A percentile compares a stretch with the other conserved stretches of the same genome.
These are phyloP conservation scores for Xyliphius kryptos DNA, from an alignment of 2,113 vertebrate species.

Conservation along the genomic window DNA sequence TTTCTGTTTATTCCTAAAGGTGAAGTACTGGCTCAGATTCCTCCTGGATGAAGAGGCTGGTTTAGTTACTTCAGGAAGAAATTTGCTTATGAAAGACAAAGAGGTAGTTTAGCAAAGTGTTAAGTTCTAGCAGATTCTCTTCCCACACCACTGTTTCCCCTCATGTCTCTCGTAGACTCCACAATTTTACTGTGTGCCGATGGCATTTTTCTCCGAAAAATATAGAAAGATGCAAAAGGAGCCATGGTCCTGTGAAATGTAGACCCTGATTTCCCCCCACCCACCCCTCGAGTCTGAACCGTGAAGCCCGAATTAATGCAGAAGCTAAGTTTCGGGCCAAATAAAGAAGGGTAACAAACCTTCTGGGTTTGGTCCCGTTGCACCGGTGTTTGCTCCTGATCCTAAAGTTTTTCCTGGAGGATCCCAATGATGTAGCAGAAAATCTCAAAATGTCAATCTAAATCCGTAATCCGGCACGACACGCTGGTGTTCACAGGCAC, in stretches of 20 bases:
- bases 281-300: constrained; percentile 52
- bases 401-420: constrained; percentile 34
- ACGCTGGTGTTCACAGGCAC: constrained; percentile 59
- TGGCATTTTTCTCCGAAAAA: constrained; percentile 29
- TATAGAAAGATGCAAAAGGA: constrained; percentile 17
- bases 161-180: constrained; percentile 22
- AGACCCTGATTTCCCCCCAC: constrained; percentile 30
- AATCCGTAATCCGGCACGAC: constrained; percentile 56
- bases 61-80: constrained; percentile 6
- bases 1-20: not conserved
- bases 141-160: constrained; percentile 25
- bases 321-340: constrained; percentile 42
- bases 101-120: constrained; percentile 30
- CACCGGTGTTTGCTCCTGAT: not conserved
- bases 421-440: constrained; percentile 10
- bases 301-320: constrained; percentile 35
- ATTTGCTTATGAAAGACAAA: not conserved
- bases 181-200: constrained; percentile 20
- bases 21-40: not conserved
- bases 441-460: constrained; percentile 40
- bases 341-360: constrained; percentile 1
- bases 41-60: not conserved
- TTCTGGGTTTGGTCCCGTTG: constrained; percentile 8
- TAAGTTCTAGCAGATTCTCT: constrained; percentile 38
- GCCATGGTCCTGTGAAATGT: constrained; percentile 15